These are phyloP conservation scores for Dipodomys spectabilis DNA, from an alignment of 2,113 vertebrate species.

Conservation along the genomic window DNA sequence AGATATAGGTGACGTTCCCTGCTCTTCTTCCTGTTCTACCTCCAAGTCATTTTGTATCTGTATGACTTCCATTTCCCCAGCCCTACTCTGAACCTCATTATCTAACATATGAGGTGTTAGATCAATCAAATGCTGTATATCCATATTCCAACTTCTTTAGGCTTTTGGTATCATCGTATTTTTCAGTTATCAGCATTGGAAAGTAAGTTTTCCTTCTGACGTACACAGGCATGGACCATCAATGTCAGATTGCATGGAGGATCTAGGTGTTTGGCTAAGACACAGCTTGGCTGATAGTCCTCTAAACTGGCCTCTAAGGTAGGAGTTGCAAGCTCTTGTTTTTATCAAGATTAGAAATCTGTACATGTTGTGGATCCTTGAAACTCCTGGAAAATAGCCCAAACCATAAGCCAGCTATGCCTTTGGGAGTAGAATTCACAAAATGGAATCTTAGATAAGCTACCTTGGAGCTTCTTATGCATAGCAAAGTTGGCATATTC, in stretches of 20 bases:
- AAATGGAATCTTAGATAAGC: conserved; percentile 13
- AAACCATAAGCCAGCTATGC: background rate
- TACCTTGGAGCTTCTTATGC: background rate
- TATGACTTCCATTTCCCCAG: background rate
- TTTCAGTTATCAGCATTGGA: background rate
- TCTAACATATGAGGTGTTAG: background rate
- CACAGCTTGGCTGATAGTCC: background rate
- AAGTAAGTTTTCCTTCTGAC: background rate
- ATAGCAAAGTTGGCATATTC: background rate
- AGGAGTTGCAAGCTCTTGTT: background rate
- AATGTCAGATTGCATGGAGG: background rate
- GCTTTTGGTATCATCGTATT: background rate
- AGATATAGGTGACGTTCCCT: background rate
- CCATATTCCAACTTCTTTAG: background rate
- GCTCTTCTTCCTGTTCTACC: background rate
- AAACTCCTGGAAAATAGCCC: background rate
- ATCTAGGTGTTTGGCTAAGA: background rate
- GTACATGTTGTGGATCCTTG: background rate
- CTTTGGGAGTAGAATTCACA: background rate
- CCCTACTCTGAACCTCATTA: background rate
- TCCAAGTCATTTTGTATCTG: background rate
- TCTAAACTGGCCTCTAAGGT: background rate
- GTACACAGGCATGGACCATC: background rate
- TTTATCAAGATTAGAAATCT: conserved; percentile 32
- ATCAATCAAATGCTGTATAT: background rate